phyloP scores from a whole-genome alignment of 2,888 invertebrate genomes.

The Agriotes lineatus region DNA sequence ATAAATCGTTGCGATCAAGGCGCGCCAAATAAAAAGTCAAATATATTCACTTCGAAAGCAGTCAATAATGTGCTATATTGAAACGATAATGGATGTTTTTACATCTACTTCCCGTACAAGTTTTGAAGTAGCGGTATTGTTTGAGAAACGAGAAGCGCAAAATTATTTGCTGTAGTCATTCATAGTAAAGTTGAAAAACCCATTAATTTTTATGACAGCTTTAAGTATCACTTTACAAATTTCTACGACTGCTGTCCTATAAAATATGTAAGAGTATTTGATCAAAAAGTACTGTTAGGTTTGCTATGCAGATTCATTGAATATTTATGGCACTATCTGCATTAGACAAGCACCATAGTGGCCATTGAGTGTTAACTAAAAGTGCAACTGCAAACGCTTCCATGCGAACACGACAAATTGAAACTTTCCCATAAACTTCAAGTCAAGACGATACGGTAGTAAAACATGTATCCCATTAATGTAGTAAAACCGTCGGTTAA shows the following conservation, averaged over 20 bases:
- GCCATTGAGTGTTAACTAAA: neutral
- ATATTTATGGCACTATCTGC: constrained; percentile 41
- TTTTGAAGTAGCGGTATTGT: constrained; percentile 17
- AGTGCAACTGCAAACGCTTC: constrained; percentile 17
- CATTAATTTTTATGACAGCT: constrained; percentile 41
- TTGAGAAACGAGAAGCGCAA: constrained; percentile 32
- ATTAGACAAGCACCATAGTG: constrained; percentile 27
- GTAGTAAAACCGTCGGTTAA: too few species aligned
- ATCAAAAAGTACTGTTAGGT: constrained; percentile 41
- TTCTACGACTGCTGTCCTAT: constrained; percentile 34
- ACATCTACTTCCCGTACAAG: constrained; percentile 7
- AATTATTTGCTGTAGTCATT: constrained; percentile 13
- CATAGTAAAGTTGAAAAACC: constrained; percentile 32
- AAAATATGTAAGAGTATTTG: constrained; percentile 38
- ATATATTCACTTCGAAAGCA: too few species aligned
- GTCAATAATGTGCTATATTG: neutral
- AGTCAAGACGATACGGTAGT: neutral
- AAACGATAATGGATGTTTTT: neutral
- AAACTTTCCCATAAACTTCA: neutral
- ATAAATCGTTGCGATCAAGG: too few species aligned
- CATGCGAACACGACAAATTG: neutral
- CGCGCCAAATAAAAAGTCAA: too few species aligned
- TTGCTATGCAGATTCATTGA: constrained; percentile 33
- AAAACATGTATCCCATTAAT: too few species aligned
- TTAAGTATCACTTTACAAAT: constrained; percentile 43